Conservation (phyloP, 1,140 invertebrate species). For the Venustaconcha ellipsiformis region DNA sequence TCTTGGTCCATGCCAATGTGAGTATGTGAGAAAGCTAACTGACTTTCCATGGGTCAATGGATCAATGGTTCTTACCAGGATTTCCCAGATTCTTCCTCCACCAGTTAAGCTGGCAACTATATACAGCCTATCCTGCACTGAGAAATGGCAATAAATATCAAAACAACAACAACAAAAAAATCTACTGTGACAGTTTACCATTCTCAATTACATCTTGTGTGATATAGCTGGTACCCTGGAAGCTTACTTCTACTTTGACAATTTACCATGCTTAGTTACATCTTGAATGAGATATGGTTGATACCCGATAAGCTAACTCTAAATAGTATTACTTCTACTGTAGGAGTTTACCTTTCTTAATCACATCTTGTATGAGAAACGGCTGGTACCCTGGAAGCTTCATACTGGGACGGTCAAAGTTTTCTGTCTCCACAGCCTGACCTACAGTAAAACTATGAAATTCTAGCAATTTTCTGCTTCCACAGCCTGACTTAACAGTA, state of each 20-base stretch:
- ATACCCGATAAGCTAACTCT: not conserved
- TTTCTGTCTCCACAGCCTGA: conserved; percentile 47
- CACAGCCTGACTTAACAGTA: not conserved
- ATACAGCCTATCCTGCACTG: too few species aligned
- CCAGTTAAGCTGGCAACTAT: too few species aligned
- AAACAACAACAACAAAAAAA: too few species aligned
- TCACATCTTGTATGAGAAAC: conserved; percentile 46
- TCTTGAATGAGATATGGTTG: not conserved
- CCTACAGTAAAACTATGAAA: conserved; percentile 25
- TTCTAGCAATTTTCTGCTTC: not conserved
- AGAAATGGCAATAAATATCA: too few species aligned
- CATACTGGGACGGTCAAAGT: conserved; percentile 48
- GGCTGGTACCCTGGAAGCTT: conserved; percentile 53
- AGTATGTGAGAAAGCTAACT: too few species aligned
- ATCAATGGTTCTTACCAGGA: too few species aligned
- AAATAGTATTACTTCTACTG: not conserved
- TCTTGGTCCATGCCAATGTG: too few species aligned
- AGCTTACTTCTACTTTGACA: conserved; percentile 1
- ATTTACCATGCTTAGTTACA: not conserved
- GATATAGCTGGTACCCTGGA: conserved; percentile 46
- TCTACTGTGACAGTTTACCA: conserved; percentile 1
- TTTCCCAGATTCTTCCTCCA: too few species aligned
- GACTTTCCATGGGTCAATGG: too few species aligned
- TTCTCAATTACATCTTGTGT: conserved; percentile 43
- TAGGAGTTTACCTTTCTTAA: conserved; percentile 29